Conservation (phyloP, 2,797 vertebrate species). For the Acropternis orthonyx region DNA sequence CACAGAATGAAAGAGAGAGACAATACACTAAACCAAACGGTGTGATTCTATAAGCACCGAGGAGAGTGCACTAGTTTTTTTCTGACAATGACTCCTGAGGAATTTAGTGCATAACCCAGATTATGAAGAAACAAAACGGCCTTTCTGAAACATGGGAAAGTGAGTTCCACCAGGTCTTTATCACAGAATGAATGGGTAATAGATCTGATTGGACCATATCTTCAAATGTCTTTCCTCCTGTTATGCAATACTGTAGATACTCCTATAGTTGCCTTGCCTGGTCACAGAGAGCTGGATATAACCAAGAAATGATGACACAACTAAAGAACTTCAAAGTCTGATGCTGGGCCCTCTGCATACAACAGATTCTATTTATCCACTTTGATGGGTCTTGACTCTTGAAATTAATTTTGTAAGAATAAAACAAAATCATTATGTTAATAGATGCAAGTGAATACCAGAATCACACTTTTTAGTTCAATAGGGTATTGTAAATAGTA, state of each 20-base stretch:
- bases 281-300: constrained; percentile 5
- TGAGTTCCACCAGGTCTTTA: not conserved
- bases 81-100: not conserved
- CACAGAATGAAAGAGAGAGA: not conserved
- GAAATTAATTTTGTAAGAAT: not conserved
- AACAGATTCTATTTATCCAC: not conserved
- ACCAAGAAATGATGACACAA: not conserved
- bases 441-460: not conserved
- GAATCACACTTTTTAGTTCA: not conserved
- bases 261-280: not conserved
- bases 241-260: not conserved
- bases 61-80: not conserved
- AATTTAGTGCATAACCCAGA: not conserved
- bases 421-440: not conserved
- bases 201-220: not conserved
- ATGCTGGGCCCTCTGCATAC: not conserved
- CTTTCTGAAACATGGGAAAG: not conserved
- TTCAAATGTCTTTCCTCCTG: not conserved
- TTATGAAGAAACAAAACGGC: not conserved
- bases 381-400: not conserved
- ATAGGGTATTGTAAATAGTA: not conserved
- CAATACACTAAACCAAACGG: not conserved
- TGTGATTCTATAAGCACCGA: not conserved
- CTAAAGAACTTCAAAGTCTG: not conserved
- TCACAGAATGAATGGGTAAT: not conserved